Conservation (phyloP, 1,140 invertebrate species). For the Adoxophyes honmai region DNA sequence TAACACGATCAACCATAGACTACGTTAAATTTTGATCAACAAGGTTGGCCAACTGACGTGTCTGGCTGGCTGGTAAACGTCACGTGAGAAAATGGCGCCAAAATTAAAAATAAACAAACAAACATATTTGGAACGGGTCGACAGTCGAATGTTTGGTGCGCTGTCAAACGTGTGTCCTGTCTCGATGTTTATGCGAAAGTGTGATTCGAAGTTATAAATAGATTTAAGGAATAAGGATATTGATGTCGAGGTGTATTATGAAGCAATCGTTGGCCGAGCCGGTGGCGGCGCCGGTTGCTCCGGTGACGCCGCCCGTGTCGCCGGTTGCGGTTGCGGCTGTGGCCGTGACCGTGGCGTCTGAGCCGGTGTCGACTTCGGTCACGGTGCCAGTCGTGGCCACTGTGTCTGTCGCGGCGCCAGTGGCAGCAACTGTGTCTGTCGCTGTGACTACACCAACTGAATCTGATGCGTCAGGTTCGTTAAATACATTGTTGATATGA, state of each 20-base stretch:
- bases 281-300: slow-evolving; percentile 34
- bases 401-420: slow-evolving; percentile 13
- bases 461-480: slow-evolving; percentile 47
- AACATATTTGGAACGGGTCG: slow-evolving; percentile 67
- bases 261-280: slow-evolving; percentile 58
- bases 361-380: slow-evolving; percentile 5
- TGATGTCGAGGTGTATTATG: slow-evolving; percentile 65
- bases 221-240: slow-evolving; percentile 26
- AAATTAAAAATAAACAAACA: slow-evolving; percentile 75
- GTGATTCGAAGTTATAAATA: slow-evolving; percentile 29
- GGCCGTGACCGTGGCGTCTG: slow-evolving; percentile 18
- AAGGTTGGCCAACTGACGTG: slow-evolving; percentile 20
- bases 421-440: slow-evolving; percentile 24
- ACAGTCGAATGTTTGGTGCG: slow-evolving; percentile 68
- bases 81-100: slow-evolving; percentile 64
- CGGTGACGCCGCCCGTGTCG: slow-evolving; percentile 17
- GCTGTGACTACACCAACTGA: slow-evolving; percentile 21
- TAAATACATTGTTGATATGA: slow-evolving; percentile 10
- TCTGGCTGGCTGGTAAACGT: slow-evolving; percentile 46
- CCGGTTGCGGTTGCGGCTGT: slow-evolving; percentile 26
- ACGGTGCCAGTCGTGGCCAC: slow-evolving; percentile 18
- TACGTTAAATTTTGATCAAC: slow-evolving; percentile 9
- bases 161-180: slow-evolving; percentile 44
- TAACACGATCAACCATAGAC: too few relatives aligned
- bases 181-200: slow-evolving; percentile 15